phyloP scores from a whole-genome alignment of 2,797 vertebrate species.

The Eulemur mongoz region DNA sequence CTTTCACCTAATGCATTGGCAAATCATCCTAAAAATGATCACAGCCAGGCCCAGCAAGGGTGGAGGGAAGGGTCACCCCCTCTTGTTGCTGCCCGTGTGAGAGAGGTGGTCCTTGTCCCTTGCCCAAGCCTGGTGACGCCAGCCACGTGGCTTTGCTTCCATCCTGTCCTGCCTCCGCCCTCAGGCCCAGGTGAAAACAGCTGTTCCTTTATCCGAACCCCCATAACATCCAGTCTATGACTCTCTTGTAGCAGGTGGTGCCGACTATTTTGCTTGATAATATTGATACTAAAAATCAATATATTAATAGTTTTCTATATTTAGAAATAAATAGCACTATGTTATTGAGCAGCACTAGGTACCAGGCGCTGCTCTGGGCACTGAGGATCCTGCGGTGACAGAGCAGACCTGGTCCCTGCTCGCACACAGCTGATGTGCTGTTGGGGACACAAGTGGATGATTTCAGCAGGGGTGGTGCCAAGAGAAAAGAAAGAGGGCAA shows the following conservation, averaged over 20 bases:
- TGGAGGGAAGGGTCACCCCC: not conserved
- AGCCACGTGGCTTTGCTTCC: fast-evolving
- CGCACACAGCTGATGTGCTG: not conserved
- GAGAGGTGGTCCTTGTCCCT: not conserved
- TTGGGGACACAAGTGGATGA: fast-evolving
- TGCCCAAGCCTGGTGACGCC: fast-evolving
- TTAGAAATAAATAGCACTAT: not conserved
- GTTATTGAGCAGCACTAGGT: fast-evolving
- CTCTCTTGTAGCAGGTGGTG: not conserved
- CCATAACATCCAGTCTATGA: fast-evolving
- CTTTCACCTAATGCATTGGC: not conserved
- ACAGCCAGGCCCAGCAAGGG: not conserved
- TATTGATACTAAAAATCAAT: not conserved
- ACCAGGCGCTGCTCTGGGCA: not conserved
- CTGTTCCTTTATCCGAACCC: not conserved
- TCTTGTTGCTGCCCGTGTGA: not conserved
- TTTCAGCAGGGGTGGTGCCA: not conserved
- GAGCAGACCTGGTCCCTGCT: not conserved
- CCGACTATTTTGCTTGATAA: not conserved
- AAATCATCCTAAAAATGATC: not conserved
- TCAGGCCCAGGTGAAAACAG: not conserved
- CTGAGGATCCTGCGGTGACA: not conserved
- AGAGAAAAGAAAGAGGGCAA: not conserved
- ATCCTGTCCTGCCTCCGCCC: fast-evolving
- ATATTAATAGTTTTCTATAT: not conserved